Conservation (phyloP, 1,140 invertebrate species). For the Scaptomyza montana region DNA sequence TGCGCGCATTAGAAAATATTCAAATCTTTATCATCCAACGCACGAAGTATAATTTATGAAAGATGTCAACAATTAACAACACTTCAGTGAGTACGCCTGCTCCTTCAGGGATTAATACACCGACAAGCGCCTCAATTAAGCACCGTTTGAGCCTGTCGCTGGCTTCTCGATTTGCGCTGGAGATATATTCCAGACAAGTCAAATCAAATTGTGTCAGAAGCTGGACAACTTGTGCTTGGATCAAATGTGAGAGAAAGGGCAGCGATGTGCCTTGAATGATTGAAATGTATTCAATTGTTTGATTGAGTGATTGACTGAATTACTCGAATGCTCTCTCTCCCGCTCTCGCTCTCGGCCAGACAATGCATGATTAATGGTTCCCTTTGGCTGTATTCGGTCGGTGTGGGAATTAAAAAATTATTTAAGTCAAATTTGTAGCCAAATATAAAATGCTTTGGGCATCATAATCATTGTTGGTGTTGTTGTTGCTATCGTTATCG, state of each 20-base stretch:
- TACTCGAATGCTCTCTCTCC: not conserved
- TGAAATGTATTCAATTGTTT: conserved; percentile 80
- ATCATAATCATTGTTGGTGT: conserved; percentile 34
- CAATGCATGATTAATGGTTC: conserved; percentile 77
- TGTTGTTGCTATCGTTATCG: conserved; percentile 51
- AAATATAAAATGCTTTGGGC: conserved; percentile 45
- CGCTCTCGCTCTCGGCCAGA: conserved; percentile 29
- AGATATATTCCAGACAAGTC: conserved; percentile 47
- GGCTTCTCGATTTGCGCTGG: conserved; percentile 9
- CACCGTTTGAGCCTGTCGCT: not conserved
- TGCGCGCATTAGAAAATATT: not conserved
- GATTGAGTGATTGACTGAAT: conserved; percentile 63
- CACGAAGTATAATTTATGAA: conserved; percentile 15
- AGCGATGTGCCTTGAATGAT: conserved; percentile 56
- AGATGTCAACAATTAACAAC: conserved; percentile 37
- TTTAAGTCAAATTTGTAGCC: conserved; percentile 48
- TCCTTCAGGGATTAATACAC: not conserved
- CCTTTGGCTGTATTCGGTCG: conserved; percentile 12
- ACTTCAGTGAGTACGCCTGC: conserved; percentile 16
- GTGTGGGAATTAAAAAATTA: conserved; percentile 75
- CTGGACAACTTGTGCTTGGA: not conserved
- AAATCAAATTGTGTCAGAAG: conserved; percentile 61
- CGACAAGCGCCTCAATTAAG: conserved; percentile 1
- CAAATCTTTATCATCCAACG: conserved; percentile 14
- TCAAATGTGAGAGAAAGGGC: conserved; percentile 9